Evolutionary conservation across 2,797 vertebrate species (phyloP).

Genomic region (Pterois miles): DNA sequence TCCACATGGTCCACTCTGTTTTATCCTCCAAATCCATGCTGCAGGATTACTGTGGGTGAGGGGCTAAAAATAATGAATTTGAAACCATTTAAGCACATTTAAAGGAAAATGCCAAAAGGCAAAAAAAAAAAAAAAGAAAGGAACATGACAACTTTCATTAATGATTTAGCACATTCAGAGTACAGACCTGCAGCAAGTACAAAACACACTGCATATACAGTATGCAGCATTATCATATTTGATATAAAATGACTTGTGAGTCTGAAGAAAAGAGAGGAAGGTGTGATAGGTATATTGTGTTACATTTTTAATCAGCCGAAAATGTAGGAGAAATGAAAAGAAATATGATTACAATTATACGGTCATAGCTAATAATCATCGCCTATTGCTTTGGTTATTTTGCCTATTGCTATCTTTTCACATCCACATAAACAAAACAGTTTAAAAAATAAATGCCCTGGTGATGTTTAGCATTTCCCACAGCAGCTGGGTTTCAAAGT

Average conservation of each 20-base stretch:
- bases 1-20: constrained; percentile 65
- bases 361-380: neutral
- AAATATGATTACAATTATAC: neutral
- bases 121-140: neutral
- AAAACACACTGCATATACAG: neutral
- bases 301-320: neutral
- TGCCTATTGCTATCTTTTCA: neutral
- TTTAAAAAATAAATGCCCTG: neutral
- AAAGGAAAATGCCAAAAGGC: constrained; percentile 36
- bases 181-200: neutral
- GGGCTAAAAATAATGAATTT: constrained; percentile 60
- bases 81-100: constrained; percentile 37
- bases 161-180: constrained; percentile 4
- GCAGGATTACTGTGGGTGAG: constrained; percentile 63
- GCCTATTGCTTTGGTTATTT: neutral
- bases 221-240: neutral
- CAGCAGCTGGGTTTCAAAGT: constrained; percentile 22
- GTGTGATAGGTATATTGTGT: neutral
- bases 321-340: neutral
- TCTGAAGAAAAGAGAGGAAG: neutral
- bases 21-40: constrained; percentile 62
- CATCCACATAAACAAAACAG: neutral
- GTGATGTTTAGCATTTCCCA: neutral
- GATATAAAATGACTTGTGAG: neutral
- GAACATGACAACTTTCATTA: neutral